These are phyloP conservation scores for Menura novaehollandiae DNA, from an alignment of 2,113 vertebrate species.

Conservation along the genomic window DNA sequence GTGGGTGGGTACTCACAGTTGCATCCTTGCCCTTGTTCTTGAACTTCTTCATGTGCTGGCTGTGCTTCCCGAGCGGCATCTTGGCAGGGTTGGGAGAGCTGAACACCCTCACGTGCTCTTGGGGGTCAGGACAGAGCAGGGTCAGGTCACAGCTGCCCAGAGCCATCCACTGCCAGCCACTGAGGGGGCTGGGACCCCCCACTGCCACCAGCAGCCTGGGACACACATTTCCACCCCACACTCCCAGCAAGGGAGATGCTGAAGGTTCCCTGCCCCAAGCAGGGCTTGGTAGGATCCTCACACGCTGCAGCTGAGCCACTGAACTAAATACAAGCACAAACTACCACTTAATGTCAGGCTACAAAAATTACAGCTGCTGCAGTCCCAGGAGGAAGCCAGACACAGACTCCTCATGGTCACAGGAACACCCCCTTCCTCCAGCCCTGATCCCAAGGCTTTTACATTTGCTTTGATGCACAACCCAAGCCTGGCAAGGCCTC, in stretches of 20 bases:
- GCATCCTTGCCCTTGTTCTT: conserved; percentile 88
- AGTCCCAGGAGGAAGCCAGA: not conserved
- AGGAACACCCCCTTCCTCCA: not conserved
- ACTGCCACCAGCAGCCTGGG: not conserved
- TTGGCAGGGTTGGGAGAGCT: not conserved
- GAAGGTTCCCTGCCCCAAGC: not conserved
- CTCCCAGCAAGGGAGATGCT: not conserved
- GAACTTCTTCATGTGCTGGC: conserved; percentile 75
- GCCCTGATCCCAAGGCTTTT: not conserved
- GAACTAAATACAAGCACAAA: not conserved
- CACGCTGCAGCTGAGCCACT: not conserved
- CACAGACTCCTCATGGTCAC: not conserved
- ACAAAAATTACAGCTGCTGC: not conserved
- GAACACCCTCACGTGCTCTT: not conserved
- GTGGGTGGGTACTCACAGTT: conserved; percentile 67
- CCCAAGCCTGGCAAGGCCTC: not conserved
- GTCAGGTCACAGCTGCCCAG: not conserved
- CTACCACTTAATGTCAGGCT: not conserved
- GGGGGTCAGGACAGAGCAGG: not conserved
- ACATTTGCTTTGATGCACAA: not conserved
- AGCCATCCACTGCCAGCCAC: not conserved
- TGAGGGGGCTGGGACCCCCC: not conserved
- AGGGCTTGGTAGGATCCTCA: not conserved
- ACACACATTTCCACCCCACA: not conserved
- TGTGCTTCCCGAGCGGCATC: conserved; percentile 67